phyloP scores from a whole-genome alignment of 1,140 invertebrate genomes.

The Aphelenchoides besseyi region DNA sequence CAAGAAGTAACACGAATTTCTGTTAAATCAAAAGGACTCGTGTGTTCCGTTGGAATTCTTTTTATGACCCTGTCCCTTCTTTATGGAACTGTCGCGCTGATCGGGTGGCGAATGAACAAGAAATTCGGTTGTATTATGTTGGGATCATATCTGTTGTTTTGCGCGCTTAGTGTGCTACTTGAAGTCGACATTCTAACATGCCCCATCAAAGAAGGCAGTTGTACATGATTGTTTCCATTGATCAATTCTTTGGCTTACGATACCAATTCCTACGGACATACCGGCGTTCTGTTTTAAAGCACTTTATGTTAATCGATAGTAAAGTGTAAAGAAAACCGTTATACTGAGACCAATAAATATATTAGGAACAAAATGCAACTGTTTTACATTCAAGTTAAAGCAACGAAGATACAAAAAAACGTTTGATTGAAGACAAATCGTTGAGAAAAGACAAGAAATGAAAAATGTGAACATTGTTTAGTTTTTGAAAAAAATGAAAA shows the following conservation, averaged over 20 bases:
- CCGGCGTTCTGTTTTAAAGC: background rate
- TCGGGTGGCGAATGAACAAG: constrained; percentile 94
- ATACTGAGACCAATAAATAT: background rate
- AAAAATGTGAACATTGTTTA: too few species aligned
- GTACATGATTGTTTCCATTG: background rate
- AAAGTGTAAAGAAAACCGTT: background rate
- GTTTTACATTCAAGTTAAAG: background rate
- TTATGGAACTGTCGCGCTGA: constrained; percentile 71
- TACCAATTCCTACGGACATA: background rate
- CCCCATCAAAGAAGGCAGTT: constrained; percentile 2
- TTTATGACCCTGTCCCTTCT: constrained; percentile 92
- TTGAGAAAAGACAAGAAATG: too few species aligned
- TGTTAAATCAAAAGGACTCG: constrained; percentile 80
- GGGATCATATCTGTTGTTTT: constrained; percentile 88
- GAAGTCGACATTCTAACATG: constrained; percentile 65
- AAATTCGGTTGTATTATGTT: constrained; percentile 88
- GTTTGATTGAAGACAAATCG: too few species aligned
- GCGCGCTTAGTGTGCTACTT: constrained; percentile 84
- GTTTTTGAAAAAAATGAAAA: too few species aligned
- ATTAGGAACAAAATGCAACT: background rate
- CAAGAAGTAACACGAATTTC: constrained; percentile 27
- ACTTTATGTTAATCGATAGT: background rate
- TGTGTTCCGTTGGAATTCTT: constrained; percentile 90
- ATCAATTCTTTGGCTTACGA: background rate
- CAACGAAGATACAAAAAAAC: too few species aligned